Percentiles rank a stretch among this genome's conserved stretches.
Evolutionary conservation across 2,797 vertebrate genomes (phyloP).

Genomic region (Halcyon smyrnensis): DNA sequence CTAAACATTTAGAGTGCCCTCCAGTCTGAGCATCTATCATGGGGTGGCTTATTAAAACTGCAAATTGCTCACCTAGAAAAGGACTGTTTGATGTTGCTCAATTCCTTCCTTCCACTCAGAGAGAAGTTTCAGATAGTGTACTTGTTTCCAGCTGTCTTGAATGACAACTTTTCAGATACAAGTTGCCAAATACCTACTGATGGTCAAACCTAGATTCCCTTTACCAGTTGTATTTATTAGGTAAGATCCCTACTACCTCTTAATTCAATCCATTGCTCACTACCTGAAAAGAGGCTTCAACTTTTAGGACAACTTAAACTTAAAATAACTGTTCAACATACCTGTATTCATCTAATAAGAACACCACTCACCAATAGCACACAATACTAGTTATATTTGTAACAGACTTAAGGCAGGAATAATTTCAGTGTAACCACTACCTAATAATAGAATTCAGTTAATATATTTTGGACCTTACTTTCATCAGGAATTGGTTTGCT

Average conservation of each 20-base stretch:
- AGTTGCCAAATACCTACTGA: background rate
- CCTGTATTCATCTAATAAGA: background rate
- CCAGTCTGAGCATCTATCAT: background rate
- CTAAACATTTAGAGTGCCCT: background rate
- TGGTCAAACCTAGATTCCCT: background rate
- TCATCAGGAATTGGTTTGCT: background rate
- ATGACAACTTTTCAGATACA: background rate
- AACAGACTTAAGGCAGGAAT: background rate
- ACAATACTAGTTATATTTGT: background rate
- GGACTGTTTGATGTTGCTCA: background rate
- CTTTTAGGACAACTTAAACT: background rate
- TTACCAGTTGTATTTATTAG: background rate
- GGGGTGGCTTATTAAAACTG: background rate
- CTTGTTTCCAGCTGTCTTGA: background rate
- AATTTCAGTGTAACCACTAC: background rate
- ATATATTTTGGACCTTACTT: background rate
- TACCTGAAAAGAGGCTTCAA: background rate
- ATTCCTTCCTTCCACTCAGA: background rate
- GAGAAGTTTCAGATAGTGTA: background rate
- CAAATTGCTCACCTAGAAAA: background rate
- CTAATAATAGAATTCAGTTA: background rate
- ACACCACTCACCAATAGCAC: background rate
- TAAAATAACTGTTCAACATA: background rate
- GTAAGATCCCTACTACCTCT: background rate
- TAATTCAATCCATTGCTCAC: background rate